Base-by-base conservation (phyloP, 2,797 vertebrate genomes). In the Denticeps clupeoides region DNA sequence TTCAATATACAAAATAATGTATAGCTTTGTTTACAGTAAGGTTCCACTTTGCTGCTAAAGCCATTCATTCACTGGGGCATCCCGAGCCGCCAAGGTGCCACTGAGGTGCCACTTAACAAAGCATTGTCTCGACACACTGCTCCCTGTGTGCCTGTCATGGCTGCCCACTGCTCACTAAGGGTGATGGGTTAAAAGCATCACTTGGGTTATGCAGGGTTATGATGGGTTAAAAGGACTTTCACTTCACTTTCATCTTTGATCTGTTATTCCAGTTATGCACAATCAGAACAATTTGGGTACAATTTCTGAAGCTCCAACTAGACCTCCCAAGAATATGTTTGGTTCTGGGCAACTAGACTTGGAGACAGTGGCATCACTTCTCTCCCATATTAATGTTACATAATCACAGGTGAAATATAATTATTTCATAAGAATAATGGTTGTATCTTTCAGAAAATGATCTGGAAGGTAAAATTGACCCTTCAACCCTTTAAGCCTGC, bases 381-480 rank as follows among this genome's bases (percentile, higher is more conserved):
- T 87, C 45, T 37, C 55, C 72, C 72, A 77, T 82, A 87, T 90
- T 93, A 89, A 88, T 93, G 91, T 90, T 89, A 87, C 78, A 79
- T 53, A 83, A 81, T 80, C 76, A 80, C 66, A 75, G 77, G 69
- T 38, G 79, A 82, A 86, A 88, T 85, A 81, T 85, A 87, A 88
- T 85, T 80, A 83, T 74, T 78, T 74, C 70, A 72, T 81, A 79
- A 86, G 83, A 88, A 86, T 87, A 72, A 73, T 79, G 48, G 71
- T 80, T 75, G 75, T 88, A 85, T 79, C 77, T 79, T 68, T 42
- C 45, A 70, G 62, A 75, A 77, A 79, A 80, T 52, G 75, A 79
- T 72, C 71, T 52, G 23, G 51, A 58, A 47, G 58, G 51, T 56
- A 47, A 80, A 80, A 82, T 78, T 70, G 76, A 65, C 71, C 78